These are phyloP conservation scores for Trimorus sp. DNA, from an alignment of 2,888 invertebrate genomes.

Conservation along the genomic window DNA sequence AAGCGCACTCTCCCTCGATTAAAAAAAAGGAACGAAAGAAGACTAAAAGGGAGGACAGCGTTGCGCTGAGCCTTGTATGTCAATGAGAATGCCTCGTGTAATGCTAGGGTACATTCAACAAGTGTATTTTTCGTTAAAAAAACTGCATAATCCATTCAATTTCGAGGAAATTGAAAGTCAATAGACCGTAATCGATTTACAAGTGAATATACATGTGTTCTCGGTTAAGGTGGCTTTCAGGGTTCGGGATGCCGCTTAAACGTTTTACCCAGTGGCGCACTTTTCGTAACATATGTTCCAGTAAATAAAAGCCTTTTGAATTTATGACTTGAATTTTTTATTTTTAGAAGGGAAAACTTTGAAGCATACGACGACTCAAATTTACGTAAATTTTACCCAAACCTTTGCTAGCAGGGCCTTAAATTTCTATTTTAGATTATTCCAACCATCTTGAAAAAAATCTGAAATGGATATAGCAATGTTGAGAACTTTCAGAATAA, in stretches of 20 bases:
- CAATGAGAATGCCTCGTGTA: slow-evolving; percentile 70
- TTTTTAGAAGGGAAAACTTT: too few species aligned
- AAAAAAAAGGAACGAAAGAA: slow-evolving; percentile 67
- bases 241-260: slow-evolving; percentile 4
- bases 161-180: slow-evolving; percentile 81
- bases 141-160: slow-evolving; percentile 74
- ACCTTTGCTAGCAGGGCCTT: too few species aligned
- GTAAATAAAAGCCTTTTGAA: not conserved
- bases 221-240: slow-evolving; percentile 4
- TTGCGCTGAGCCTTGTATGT: slow-evolving; percentile 68
- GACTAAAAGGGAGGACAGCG: slow-evolving; percentile 69
- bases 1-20: slow-evolving; percentile 75
- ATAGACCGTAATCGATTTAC: slow-evolving; percentile 73
- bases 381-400: too few species aligned
- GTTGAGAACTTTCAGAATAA: too few species aligned
- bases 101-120: slow-evolving; percentile 78
- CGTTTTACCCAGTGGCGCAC: slow-evolving; percentile 8
- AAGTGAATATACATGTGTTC: slow-evolving; percentile 50
- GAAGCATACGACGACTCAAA: too few species aligned
- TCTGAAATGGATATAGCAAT: too few species aligned
- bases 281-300: not conserved
- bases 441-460: too few species aligned
- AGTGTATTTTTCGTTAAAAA: slow-evolving; percentile 79
- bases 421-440: too few species aligned
- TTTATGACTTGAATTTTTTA: not conserved